Evolutionary conservation across 2,113 vertebrate genomes (phyloP).

Genomic region (Notarius quadriscutis): DNA sequence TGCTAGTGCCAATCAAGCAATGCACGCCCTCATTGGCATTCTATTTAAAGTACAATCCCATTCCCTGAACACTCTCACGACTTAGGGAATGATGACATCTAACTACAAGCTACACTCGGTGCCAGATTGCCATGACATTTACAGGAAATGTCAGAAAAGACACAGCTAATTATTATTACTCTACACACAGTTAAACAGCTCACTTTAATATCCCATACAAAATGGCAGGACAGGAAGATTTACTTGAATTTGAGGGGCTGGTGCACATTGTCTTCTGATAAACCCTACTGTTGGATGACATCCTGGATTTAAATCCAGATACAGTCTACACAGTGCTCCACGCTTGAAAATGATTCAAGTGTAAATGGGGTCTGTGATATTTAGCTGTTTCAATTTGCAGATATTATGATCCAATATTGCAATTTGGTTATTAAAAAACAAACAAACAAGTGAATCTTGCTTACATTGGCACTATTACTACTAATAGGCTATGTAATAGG

Average conservation of each 20-base stretch:
- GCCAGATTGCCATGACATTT: constrained; percentile 44
- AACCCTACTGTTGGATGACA: neutral
- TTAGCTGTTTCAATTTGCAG: neutral
- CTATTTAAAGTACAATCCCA: constrained; percentile 52
- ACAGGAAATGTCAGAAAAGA: constrained; percentile 46
- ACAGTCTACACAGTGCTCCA: neutral
- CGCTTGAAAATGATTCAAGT: neutral
- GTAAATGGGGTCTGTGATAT: neutral
- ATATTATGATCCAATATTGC: neutral
- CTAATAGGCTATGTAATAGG: no score
- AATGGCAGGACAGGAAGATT: neutral
- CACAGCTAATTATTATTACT: constrained; percentile 39
- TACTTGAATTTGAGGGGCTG: neutral
- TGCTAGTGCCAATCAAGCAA: constrained; percentile 54
- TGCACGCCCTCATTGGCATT: constrained; percentile 48
- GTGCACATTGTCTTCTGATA: neutral
- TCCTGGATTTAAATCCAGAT: neutral
- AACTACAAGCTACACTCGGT: constrained; percentile 42
- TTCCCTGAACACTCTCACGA: constrained; percentile 39
- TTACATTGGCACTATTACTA: neutral
- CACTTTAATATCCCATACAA: constrained; percentile 3
- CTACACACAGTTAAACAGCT: constrained; percentile 35
- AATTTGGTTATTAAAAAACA: neutral
- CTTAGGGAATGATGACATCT: constrained; percentile 45
- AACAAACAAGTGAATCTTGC: neutral